Evolutionary conservation across 2,888 invertebrate genomes (phyloP).

Genomic region (Caenorhabditis zanzibari): DNA sequence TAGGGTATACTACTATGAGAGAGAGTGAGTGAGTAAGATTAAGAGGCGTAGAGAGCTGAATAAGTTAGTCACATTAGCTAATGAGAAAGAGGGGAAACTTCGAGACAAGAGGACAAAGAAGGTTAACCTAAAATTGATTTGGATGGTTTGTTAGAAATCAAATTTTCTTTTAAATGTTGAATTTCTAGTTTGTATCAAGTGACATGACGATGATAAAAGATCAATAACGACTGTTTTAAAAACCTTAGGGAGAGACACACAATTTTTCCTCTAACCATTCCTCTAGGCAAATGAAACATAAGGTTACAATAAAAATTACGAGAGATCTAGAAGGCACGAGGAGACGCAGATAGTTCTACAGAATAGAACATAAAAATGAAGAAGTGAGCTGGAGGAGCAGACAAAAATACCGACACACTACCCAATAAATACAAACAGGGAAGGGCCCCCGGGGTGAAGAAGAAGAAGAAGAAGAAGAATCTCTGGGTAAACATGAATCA

Average conservation of each 20-base stretch:
- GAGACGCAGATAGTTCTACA: conserved; percentile 37
- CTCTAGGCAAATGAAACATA: conserved; percentile 14
- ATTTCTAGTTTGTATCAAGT: too few species aligned
- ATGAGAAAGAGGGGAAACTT: background rate
- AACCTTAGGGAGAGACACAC: too few species aligned
- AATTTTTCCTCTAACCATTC: background rate
- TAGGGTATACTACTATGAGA: background rate
- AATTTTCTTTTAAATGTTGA: too few species aligned
- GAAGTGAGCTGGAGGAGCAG: conserved; percentile 4
- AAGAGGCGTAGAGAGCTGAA: conserved; percentile 14
- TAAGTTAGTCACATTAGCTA: conserved; percentile 39
- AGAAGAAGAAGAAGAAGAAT: conserved; percentile 33
- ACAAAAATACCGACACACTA: conserved; percentile 53
- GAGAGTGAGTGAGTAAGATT: background rate
- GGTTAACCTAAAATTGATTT: background rate
- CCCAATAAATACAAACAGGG: conserved; percentile 35
- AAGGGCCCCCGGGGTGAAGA: conserved; percentile 4
- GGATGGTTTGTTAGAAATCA: background rate
- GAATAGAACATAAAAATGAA: conserved; percentile 38
- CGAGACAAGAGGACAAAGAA: background rate
- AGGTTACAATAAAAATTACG: conserved; percentile 29
- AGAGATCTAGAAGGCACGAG: background rate
- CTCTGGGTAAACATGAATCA: conserved; percentile 63
- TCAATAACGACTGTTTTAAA: too few species aligned
- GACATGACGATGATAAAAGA: too few species aligned